Evolutionary conservation across 2,113 vertebrate species (phyloP).

Genomic region (Colistium nudipinnis): DNA sequence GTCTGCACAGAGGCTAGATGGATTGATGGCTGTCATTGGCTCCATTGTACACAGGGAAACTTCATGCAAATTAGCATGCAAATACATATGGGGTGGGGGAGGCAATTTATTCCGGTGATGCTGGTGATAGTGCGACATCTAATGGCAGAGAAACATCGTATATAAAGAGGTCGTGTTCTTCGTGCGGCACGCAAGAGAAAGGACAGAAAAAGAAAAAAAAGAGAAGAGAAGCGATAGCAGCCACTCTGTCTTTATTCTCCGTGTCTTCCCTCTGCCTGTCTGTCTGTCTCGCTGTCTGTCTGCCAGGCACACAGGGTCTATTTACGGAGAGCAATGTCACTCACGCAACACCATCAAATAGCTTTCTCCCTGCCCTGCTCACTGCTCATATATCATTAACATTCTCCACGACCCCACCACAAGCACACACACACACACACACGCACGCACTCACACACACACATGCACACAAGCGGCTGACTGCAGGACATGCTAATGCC

Average conservation of each 20-base stretch:
- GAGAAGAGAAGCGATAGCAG: slow-evolving; percentile 25
- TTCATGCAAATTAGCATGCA: no score
- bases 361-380: slow-evolving; percentile 74
- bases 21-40: not conserved
- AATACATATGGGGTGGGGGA: not conserved
- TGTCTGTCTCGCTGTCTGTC: slow-evolving; percentile 53
- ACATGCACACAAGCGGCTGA: slow-evolving; percentile 13
- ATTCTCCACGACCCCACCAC: slow-evolving; percentile 62
- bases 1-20: not conserved
- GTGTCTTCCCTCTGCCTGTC: slow-evolving; percentile 34
- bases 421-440: slow-evolving; percentile 17
- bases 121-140: not conserved
- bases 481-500: slow-evolving; percentile 42
- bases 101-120: not conserved
- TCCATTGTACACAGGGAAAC: no score
- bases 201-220: not conserved
- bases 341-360: slow-evolving; percentile 81
- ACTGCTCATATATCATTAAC: slow-evolving; percentile 81
- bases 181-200: not conserved
- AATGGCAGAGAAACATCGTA: not conserved
- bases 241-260: slow-evolving; percentile 27
- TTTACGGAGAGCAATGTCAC: slow-evolving; percentile 84
- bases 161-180: no score
- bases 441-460: slow-evolving; percentile 18
- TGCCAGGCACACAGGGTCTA: slow-evolving; percentile 68